phyloP scores from a whole-genome alignment of 2,888 invertebrate genomes.

The Leptopilina drosophilae region DNA sequence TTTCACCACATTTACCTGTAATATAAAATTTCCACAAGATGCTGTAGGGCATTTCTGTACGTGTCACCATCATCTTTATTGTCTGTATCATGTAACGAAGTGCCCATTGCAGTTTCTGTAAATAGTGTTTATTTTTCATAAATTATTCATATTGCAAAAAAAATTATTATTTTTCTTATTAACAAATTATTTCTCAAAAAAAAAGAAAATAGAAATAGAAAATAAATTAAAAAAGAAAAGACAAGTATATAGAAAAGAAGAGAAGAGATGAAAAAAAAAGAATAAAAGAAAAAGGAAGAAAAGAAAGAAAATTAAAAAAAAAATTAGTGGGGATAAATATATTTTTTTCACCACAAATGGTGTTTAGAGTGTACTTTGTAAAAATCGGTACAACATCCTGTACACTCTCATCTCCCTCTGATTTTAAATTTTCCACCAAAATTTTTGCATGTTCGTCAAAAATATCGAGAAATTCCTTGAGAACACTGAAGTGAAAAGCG shows the following conservation, averaged over 20 bases:
- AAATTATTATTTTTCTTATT: too few relatives aligned
- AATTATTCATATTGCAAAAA: background rate
- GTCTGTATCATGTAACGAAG: slow-evolving; percentile 76
- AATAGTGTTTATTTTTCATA: background rate
- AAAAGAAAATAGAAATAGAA: too few relatives aligned
- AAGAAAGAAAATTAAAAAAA: background rate
- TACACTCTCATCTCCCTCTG: slow-evolving; percentile 59
- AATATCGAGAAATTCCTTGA: slow-evolving; percentile 75
- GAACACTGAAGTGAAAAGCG: slow-evolving; percentile 66
- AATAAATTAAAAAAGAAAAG: too few relatives aligned
- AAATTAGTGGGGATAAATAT: background rate
- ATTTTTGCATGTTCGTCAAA: slow-evolving; percentile 77
- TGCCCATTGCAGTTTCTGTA: slow-evolving; percentile 85
- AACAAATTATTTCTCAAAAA: background rate
- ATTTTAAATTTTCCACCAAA: slow-evolving; percentile 67
- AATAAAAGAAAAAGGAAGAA: too few relatives aligned
- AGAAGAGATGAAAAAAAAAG: too few relatives aligned
- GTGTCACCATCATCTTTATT: background rate
- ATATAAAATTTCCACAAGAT: slow-evolving; percentile 41
- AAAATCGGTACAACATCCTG: slow-evolving; percentile 79
- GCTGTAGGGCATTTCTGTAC: slow-evolving; percentile 30
- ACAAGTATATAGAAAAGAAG: too few relatives aligned
- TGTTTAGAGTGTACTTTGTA: slow-evolving; percentile 81
- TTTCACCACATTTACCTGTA: slow-evolving; percentile 43
- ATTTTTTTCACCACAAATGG: slow-evolving; percentile 81